Conservation (phyloP, 1,140 invertebrate species). For the Drosophila nebulosa region DNA sequence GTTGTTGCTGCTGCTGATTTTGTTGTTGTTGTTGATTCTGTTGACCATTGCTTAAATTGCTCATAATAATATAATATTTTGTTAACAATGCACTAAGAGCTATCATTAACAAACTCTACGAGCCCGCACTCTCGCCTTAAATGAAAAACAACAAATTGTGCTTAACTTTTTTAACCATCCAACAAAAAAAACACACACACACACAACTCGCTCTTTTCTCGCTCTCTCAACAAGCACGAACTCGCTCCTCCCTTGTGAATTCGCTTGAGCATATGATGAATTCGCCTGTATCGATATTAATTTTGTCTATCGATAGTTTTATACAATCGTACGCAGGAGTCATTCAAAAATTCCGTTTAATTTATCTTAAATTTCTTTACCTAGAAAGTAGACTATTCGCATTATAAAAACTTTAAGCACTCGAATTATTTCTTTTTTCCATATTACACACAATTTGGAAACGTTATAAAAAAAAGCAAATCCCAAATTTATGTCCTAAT, state of each 20-base stretch:
- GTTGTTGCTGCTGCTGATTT: constrained; percentile 33
- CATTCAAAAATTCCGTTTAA: no score
- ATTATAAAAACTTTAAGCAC: no score
- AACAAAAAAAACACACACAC: not conserved
- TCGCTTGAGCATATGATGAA: not conserved
- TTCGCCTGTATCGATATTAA: no score
- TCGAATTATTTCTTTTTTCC: no score
- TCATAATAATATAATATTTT: constrained; percentile 79
- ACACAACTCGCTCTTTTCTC: not conserved
- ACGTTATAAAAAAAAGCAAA: no score
- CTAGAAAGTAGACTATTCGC: no score
- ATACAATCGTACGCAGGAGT: no score
- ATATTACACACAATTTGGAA: no score
- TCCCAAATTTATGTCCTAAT: no score
- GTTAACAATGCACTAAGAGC: constrained; percentile 72
- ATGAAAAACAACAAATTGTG: constrained; percentile 13
- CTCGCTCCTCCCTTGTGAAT: not conserved
- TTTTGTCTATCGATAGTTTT: no score
- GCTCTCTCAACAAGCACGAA: not conserved
- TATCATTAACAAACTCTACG: constrained; percentile 68
- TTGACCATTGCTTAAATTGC: constrained; percentile 75
- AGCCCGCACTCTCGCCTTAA: constrained; percentile 39
- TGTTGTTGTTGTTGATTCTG: constrained; percentile 52
- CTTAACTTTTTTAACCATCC: not conserved
- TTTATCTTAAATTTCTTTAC: no score